Evolutionary conservation across 2,888 invertebrate species (phyloP).

Genomic region (Zelleria hepariella): DNA sequence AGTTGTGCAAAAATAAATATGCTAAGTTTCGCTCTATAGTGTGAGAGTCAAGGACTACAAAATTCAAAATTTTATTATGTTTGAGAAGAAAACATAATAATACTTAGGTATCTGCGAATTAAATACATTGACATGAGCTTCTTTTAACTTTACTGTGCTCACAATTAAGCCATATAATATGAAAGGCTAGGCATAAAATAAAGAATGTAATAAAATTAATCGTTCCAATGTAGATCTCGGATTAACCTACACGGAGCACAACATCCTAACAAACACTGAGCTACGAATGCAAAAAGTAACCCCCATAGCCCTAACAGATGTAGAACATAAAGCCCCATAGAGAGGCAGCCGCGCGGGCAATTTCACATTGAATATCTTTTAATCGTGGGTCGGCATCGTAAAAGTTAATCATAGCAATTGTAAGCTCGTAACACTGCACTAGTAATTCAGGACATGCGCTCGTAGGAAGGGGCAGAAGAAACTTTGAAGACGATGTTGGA

Average conservation of each 20-base stretch:
- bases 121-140: too few relatives aligned
- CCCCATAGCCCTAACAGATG: not conserved
- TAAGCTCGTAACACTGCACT: not conserved
- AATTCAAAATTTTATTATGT: too few relatives aligned
- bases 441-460: not conserved
- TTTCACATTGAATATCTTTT: not conserved
- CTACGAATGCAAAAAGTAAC: not conserved
- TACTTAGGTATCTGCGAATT: too few relatives aligned
- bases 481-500: not conserved
- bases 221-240: not conserved
- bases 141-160: too few relatives aligned
- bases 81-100: too few relatives aligned
- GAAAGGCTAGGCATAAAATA: too few relatives aligned
- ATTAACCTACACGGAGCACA: not conserved
- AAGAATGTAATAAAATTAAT: too few relatives aligned
- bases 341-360: not conserved
- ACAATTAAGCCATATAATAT: too few relatives aligned
- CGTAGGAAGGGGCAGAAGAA: not conserved
- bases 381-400: not conserved
- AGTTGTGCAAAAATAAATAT: too few relatives aligned
- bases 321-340: not conserved
- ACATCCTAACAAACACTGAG: not conserved
- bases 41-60: too few relatives aligned
- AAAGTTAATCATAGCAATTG: constrained; percentile 2
- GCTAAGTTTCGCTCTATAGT: too few relatives aligned